These are phyloP conservation scores for Plagiodera versicolora DNA, from an alignment of 2,888 invertebrate species.

Conservation along the genomic window DNA sequence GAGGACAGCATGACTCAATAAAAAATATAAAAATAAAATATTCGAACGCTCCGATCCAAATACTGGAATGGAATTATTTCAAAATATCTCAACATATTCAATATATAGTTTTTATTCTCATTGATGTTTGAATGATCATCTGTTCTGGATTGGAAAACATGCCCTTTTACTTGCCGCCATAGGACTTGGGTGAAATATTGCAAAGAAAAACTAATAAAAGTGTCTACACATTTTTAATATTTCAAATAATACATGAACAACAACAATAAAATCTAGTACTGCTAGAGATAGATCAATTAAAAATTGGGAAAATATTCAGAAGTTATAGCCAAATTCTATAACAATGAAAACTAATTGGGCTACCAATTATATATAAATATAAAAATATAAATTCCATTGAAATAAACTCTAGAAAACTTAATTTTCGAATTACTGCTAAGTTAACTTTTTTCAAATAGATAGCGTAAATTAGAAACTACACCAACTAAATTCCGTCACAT, in stretches of 20 bases:
- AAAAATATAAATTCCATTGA: slow-evolving; percentile 25
- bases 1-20: too few relatives aligned
- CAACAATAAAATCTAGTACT: background rate
- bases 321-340: slow-evolving; percentile 5
- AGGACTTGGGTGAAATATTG: too few relatives aligned
- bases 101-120: too few relatives aligned
- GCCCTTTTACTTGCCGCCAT: too few relatives aligned
- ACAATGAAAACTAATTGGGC: background rate
- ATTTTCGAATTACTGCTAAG: background rate
- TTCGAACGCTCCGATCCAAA: too few relatives aligned
- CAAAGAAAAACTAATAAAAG: background rate
- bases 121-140: too few relatives aligned
- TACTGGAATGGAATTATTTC: too few relatives aligned
- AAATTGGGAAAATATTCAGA: background rate
- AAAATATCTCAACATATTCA: too few relatives aligned
- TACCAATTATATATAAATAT: slow-evolving; percentile 11
- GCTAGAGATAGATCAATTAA: background rate
- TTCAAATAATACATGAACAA: slow-evolving; percentile 12
- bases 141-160: too few relatives aligned
- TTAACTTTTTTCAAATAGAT: slow-evolving; percentile 4
- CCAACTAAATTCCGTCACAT: slow-evolving; percentile 4
- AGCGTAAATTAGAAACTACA: slow-evolving; percentile 7
- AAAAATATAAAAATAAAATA: too few relatives aligned
- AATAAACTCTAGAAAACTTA: slow-evolving; percentile 22
- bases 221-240: background rate